A percentile compares a stretch with the other conserved stretches of the same genome.
Conservation (phyloP, 1,140 invertebrate genomes). For the Rhagoletis zephyria region DNA sequence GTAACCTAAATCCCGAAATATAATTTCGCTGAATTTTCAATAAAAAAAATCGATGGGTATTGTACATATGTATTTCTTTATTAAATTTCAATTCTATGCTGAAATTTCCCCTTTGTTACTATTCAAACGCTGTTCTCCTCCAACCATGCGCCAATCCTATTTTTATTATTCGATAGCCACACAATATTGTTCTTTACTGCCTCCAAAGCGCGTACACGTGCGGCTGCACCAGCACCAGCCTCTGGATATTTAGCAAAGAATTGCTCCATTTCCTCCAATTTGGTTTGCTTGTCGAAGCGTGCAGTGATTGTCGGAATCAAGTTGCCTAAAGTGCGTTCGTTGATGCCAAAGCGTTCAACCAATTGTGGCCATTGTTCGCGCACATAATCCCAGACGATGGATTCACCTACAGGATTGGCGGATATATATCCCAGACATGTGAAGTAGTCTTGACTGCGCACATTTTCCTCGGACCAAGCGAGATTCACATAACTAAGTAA, state of each 20-base stretch:
- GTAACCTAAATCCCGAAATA: too few species aligned
- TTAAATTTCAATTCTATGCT: background rate
- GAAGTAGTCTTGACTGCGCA: constrained; percentile 90
- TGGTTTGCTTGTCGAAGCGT: constrained; percentile 80
- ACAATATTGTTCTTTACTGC: constrained; percentile 87
- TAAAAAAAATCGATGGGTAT: too few species aligned
- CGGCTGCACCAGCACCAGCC: constrained; percentile 85
- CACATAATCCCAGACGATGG: constrained; percentile 87
- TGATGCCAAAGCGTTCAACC: constrained; percentile 84
- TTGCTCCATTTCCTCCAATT: constrained; percentile 83
- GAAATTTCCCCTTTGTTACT: background rate
- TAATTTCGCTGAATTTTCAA: too few species aligned
- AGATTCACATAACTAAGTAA: constrained; percentile 78
- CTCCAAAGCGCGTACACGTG: constrained; percentile 82
- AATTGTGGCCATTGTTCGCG: constrained; percentile 82
- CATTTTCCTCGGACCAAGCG: constrained; percentile 81
- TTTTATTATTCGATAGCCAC: constrained; percentile 78
- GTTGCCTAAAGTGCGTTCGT: constrained; percentile 84
- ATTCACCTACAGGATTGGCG: constrained; percentile 81
- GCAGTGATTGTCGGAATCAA: constrained; percentile 81
- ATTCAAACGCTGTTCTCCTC: constrained; percentile 11
- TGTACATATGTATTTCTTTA: background rate
- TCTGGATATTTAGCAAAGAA: constrained; percentile 88
- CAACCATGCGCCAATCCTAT: constrained; percentile 77
- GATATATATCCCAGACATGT: constrained; percentile 80